These are phyloP conservation scores for Syrrhaptes paradoxus DNA, from an alignment of 2,113 vertebrate species.

Conservation along the genomic window DNA sequence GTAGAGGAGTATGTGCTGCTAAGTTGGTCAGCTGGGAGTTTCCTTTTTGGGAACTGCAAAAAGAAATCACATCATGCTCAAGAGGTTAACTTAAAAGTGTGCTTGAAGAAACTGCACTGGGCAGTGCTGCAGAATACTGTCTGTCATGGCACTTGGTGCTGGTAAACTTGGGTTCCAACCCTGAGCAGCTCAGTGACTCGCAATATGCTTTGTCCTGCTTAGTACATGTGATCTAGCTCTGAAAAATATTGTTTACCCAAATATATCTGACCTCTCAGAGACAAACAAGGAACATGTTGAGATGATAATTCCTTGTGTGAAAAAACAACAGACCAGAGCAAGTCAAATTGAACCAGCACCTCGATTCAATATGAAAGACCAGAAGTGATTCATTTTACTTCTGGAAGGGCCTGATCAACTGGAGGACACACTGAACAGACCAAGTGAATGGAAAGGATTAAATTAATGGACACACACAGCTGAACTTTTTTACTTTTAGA, in stretches of 20 bases:
- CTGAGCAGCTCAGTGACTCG: neutral
- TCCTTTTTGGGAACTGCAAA: constrained; percentile 30
- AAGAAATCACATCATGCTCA: neutral
- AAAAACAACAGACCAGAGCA: neutral
- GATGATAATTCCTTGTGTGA: neutral
- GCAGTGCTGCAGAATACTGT: neutral
- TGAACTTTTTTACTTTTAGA: neutral
- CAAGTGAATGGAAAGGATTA: neutral
- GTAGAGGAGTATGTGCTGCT: neutral
- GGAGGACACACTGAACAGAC: neutral
- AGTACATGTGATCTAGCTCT: neutral
- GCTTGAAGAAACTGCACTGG: neutral
- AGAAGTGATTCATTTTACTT: neutral
- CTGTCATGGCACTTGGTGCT: neutral
- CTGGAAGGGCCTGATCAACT: neutral
- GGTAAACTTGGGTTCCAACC: neutral
- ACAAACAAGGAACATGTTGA: neutral
- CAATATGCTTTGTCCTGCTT: neutral
- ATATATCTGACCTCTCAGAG: neutral
- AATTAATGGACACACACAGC: neutral
- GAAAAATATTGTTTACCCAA: neutral
- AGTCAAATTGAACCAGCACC: neutral
- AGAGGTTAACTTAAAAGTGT: neutral
- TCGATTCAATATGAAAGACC: neutral
- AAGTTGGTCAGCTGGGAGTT: neutral